Base-by-base conservation (phyloP, 2,113 vertebrate species). In the Phoenicopterus ruber region DNA sequence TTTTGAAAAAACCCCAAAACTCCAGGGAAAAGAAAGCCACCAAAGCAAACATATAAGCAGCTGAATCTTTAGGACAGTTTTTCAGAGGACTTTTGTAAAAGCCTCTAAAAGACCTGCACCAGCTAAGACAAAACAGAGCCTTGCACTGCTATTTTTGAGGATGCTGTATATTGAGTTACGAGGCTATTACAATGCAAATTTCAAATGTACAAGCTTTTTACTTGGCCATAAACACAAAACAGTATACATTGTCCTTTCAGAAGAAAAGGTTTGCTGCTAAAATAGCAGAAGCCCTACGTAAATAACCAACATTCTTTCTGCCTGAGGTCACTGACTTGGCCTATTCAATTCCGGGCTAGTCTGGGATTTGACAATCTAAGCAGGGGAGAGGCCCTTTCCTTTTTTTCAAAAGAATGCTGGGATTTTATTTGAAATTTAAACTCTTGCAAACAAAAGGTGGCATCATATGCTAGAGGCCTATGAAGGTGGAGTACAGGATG, bases 251-350 rank as follows among this genome's bases (percentile, higher is more conserved):
- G 98, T 98, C 97, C 97, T 85, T 97, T 93, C 95, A 96, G 96
- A 98, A 97, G 97, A 98, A 97, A 98, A 98, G 97, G 95, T 97
- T 98, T 97, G 97, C 98, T 98, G 98, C 98, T 97, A 96, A 97
- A 97, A 96, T 97, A 98, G 97, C 96, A 97, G 97, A 98, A 97
- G 97, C 97, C 84, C 98, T 99, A 98, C 98, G 98, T 98, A 99
- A 99, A 99, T 98, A 98, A 98, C 98, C 96, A 98, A 98, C 99
- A 99, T 99, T 99, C 99, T 98, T 99, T 98, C 96, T 96, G 98
- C 96, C 98, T 99, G 99, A 99, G 99, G 98, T 99, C 99, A 99
- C 99, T 98, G 98, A 98, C 98, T 99, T 98, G 98, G 98, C 98
- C 98, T 98, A 98, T 99, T 99, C 98, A 99, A 97, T 98, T 98